Percentiles rank a stretch among this genome's conserved stretches.
Conservation (phyloP, 2,113 vertebrate genomes). For the Stomatorhinus ivindoensis region DNA sequence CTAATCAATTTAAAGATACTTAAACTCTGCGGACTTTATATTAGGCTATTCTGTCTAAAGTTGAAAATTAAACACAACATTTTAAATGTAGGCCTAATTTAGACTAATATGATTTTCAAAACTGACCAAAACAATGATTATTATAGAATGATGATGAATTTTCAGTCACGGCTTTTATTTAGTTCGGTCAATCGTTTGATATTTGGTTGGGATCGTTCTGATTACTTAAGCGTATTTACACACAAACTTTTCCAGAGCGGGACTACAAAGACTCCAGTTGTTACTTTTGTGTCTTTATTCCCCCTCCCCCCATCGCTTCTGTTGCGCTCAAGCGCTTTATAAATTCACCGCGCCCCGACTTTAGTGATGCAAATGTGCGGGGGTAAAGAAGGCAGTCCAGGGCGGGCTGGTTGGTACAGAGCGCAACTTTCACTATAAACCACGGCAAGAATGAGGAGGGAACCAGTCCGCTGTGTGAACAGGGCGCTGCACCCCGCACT, state of each 20-base stretch:
- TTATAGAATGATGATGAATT: neutral
- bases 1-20: neutral
- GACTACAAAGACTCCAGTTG: neutral
- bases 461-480: neutral
- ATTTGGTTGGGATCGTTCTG: neutral
- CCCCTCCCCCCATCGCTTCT: neutral
- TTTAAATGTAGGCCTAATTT: neutral
- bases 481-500: neutral
- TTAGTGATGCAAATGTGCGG: slow-evolving; percentile 41
- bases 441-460: neutral
- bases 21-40: neutral
- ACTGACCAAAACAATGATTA: neutral
- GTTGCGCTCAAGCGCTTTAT: slow-evolving; percentile 13
- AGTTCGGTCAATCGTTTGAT: neutral
- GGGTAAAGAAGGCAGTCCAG: slow-evolving; percentile 18
- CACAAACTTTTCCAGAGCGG: neutral
- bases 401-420: neutral
- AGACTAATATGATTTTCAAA: neutral
- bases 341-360: slow-evolving; percentile 36
- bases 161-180: neutral
- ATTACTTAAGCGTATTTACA: neutral
- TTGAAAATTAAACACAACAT: neutral
- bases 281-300: neutral
- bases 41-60: neutral
- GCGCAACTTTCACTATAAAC: slow-evolving; percentile 14